Percentiles rank a stretch among this genome's conserved stretches.
phyloP scores from a whole-genome alignment of 1,140 invertebrate species.

The Diploscapter pachys region DNA sequence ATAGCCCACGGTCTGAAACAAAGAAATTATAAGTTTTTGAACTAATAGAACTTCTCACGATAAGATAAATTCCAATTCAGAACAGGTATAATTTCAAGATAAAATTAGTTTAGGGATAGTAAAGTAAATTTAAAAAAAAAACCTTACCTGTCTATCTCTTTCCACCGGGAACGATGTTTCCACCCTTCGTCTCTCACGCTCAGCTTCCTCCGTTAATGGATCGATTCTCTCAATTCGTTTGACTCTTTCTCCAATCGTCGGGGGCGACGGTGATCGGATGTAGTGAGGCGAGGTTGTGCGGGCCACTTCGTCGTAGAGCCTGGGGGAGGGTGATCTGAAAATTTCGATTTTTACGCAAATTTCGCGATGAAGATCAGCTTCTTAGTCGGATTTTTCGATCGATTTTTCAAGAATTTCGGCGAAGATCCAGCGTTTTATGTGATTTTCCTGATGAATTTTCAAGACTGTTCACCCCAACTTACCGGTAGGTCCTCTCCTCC shows the following conservation, averaged over 20 bases:
- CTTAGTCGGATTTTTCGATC: no score
- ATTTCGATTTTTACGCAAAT: not conserved
- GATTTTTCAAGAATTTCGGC: no score
- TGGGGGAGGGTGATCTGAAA: constrained; percentile 22
- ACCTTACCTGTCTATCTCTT: constrained; percentile 4
- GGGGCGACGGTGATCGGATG: not conserved
- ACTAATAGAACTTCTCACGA: not conserved
- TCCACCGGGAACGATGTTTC: not conserved
- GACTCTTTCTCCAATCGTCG: constrained; percentile 13
- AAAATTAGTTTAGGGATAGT: no score
- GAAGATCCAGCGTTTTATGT: no score
- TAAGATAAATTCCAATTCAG: no score
- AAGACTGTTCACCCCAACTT: no score
- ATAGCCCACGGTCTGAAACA: constrained; percentile 14
- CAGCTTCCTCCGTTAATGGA: constrained; percentile 28
- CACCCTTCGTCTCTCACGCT: constrained; percentile 14
- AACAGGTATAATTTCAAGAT: no score
- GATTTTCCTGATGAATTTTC: no score
- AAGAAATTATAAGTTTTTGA: not conserved
- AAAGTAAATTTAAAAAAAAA: no score
- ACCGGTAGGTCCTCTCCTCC: no score
- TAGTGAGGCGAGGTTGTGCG: no score
- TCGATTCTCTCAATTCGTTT: constrained; percentile 29
- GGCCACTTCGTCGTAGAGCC: constrained; percentile 6
- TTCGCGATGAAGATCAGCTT: no score